Percentiles rank a stretch among this genome's conserved stretches.
Evolutionary conservation across 2,113 vertebrate species (phyloP).

Genomic region (Holacanthus passer): DNA sequence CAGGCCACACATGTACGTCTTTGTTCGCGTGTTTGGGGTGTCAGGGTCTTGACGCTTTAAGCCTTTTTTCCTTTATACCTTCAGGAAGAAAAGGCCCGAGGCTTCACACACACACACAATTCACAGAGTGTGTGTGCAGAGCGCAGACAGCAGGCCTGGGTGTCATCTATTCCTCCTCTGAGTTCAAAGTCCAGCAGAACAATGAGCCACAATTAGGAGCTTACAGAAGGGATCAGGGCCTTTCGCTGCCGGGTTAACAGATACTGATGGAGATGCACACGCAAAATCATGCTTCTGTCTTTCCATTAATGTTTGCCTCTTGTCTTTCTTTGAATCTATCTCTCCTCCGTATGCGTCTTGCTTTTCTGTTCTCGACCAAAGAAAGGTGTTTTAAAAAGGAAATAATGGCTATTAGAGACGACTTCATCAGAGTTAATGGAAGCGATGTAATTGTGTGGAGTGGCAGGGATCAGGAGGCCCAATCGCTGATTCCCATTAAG

Average conservation of each 20-base stretch:
- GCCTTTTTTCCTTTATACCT: constrained; percentile 62
- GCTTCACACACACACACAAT: constrained; percentile 34
- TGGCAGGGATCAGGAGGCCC: constrained; percentile 31
- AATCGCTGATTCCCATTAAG: constrained; percentile 41
- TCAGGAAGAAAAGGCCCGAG: constrained; percentile 51
- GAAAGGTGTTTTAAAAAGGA: neutral
- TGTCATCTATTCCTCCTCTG: constrained; percentile 67
- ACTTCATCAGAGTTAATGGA: constrained; percentile 49
- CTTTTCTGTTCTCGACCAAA: constrained; percentile 2
- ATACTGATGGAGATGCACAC: constrained; percentile 37
- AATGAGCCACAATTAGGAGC: constrained; percentile 83
- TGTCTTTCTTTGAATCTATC: constrained; percentile 12
- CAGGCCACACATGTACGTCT: constrained; percentile 75
- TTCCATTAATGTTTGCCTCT: constrained; percentile 16
- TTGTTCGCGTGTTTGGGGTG: constrained; percentile 71
- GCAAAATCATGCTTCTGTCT: constrained; percentile 5
- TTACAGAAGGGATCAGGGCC: constrained; percentile 77
- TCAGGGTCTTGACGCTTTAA: constrained; percentile 71
- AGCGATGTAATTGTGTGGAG: constrained; percentile 39
- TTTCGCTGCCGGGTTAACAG: constrained; percentile 65
- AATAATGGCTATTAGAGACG: neutral
- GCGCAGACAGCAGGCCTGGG: constrained; percentile 59
- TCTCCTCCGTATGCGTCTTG: neutral
- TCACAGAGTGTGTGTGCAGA: neutral
- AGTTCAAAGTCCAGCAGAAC: constrained; percentile 85